Percentiles rank a stretch among this genome's conserved stretches.
phyloP scores from a whole-genome alignment of 2,113 vertebrate genomes.

The Plestiodon gilberti region DNA sequence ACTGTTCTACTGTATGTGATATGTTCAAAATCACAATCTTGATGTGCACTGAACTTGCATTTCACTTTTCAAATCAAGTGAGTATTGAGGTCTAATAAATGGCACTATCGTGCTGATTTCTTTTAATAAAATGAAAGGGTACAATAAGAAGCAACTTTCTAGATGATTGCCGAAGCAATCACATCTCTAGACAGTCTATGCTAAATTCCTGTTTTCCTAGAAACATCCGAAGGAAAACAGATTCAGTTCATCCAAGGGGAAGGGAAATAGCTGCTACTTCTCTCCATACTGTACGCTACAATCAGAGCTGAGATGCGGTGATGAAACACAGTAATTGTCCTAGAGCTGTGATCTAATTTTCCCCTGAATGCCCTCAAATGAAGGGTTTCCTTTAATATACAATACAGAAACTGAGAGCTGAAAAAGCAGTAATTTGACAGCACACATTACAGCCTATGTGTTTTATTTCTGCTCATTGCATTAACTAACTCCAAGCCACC shows the following conservation, averaged over 20 bases:
- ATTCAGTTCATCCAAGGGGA: not conserved
- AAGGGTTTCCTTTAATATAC: conserved; percentile 57
- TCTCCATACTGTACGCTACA: conserved; percentile 28
- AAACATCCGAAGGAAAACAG: conserved; percentile 43
- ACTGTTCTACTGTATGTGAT: not conserved
- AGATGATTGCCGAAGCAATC: not conserved
- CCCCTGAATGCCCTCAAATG: conserved; percentile 53
- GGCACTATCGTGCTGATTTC: no score
- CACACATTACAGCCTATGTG: conserved; percentile 19
- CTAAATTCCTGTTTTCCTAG: conserved; percentile 48
- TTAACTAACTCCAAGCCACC: conserved; percentile 58
- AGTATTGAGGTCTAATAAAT: not conserved
- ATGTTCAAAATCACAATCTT: not conserved
- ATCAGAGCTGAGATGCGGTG: conserved; percentile 43
- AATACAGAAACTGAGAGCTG: conserved; percentile 46
- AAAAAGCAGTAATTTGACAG: conserved; percentile 61
- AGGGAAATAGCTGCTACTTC: conserved; percentile 16
- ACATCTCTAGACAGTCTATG: conserved; percentile 45
- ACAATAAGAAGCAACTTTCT: not conserved
- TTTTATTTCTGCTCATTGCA: conserved; percentile 49
- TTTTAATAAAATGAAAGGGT: not conserved
- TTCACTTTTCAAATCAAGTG: not conserved
- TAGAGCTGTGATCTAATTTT: conserved; percentile 61
- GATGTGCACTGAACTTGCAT: no score
- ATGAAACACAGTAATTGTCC: conserved; percentile 66